Evolutionary conservation across 2,888 invertebrate genomes (phyloP).

Genomic region (Zaprionus lineosus): DNA sequence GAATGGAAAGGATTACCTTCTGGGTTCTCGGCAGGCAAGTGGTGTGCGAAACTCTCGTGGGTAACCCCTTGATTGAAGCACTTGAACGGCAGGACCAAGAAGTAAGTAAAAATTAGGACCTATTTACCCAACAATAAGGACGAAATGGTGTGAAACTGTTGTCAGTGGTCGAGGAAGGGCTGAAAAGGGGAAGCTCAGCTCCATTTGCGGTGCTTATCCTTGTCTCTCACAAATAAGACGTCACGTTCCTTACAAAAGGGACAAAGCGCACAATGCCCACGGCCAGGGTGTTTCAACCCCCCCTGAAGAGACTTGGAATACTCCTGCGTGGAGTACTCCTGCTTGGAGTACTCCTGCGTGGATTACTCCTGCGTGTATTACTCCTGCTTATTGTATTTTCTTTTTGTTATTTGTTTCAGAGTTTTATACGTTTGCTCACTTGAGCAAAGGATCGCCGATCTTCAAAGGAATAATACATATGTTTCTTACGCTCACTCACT

Average conservation of each 20-base stretch:
- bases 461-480: conserved; percentile 38
- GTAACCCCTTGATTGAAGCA: conserved; percentile 35
- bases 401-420: conserved; percentile 74
- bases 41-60: conserved; percentile 10
- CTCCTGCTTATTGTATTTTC: conserved; percentile 13
- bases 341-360: conserved; percentile 29
- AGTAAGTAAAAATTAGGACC: conserved; percentile 58
- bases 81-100: conserved; percentile 34
- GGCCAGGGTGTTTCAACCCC: conserved; percentile 23
- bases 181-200: conserved; percentile 11
- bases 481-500: neutral
- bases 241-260: conserved; percentile 68
- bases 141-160: conserved; percentile 63
- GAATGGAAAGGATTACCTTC: conserved; percentile 6
- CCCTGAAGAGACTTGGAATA: conserved; percentile 29
- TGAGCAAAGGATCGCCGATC: conserved; percentile 57
- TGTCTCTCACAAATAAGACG: conserved; percentile 61
- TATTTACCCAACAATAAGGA: conserved; percentile 64
- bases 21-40: conserved; percentile 29
- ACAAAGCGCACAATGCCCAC: conserved; percentile 41
- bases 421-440: conserved; percentile 67
- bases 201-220: conserved; percentile 22
- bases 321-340: conserved; percentile 21
- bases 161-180: conserved; percentile 7
- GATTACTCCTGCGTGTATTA: too few species aligned